A percentile compares a stretch with the other conserved stretches of the same genome.
Conservation (phyloP, 2,797 vertebrate species). For the Lates japonicus region DNA sequence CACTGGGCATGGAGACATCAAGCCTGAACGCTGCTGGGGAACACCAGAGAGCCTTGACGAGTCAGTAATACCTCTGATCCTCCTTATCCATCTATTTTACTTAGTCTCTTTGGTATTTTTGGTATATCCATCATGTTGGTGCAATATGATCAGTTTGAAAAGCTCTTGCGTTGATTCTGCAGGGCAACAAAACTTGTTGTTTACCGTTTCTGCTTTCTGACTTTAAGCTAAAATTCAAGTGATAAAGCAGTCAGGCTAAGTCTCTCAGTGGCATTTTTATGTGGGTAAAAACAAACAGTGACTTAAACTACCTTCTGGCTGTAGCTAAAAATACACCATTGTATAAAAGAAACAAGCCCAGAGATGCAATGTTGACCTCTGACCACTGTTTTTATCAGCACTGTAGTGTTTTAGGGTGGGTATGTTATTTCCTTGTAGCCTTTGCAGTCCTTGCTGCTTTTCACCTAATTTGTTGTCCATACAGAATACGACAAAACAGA, state of each 20-base stretch:
- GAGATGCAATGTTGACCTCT: neutral
- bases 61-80: conserved; percentile 74
- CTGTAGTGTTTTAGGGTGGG: neutral
- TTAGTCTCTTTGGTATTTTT: neutral
- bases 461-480: neutral
- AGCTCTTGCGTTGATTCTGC: neutral
- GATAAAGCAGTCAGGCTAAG: neutral
- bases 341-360: neutral
- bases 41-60: conserved; percentile 74
- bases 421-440: neutral
- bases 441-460: neutral
- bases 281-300: neutral
- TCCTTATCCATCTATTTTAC: neutral
- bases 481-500: neutral
- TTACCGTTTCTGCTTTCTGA: neutral
- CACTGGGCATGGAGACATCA: conserved; percentile 79
- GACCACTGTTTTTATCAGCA: neutral
- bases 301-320: neutral
- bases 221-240: neutral
- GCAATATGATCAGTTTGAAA: too few species aligned
- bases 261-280: neutral
- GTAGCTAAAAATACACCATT: neutral
- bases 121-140: neutral
- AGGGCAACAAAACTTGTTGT: neutral
- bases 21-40: conserved; percentile 79